Conservation (phyloP, 2,113 vertebrate genomes). For the Crotophaga sulcirostris region DNA sequence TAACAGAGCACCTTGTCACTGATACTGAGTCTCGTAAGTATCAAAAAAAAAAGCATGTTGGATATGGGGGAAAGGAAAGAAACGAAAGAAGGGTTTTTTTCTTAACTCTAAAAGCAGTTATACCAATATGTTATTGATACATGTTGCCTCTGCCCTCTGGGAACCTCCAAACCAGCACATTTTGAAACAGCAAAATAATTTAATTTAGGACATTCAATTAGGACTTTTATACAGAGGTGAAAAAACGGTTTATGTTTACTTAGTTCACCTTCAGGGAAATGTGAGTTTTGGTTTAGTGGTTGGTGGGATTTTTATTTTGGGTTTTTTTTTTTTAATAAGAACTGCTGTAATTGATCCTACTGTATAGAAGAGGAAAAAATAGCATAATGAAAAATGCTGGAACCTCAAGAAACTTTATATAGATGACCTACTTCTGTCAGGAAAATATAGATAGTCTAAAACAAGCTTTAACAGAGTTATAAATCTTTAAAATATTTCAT, state of each 20-base stretch:
- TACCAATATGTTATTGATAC: neutral
- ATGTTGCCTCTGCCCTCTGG: neutral
- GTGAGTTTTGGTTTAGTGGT: neutral
- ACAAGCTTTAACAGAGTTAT: neutral
- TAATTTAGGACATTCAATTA: neutral
- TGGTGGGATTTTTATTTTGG: no score
- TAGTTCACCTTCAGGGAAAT: conserved; percentile 2
- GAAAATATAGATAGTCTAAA: neutral
- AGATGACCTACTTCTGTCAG: conserved; percentile 7
- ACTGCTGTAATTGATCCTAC: neutral
- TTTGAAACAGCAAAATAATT: conserved; percentile 13
- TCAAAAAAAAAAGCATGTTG: neutral
- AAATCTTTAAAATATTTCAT: neutral
- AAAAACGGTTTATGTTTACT: conserved; percentile 24
- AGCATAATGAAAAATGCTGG: neutral
- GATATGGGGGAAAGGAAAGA: neutral
- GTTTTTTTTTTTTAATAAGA: neutral
- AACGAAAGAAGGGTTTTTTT: neutral
- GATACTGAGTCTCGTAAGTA: neutral
- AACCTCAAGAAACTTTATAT: neutral
- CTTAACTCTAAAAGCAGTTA: neutral
- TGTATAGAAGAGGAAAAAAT: neutral
- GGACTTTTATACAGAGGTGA: neutral
- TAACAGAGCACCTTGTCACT: neutral
- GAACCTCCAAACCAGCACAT: neutral